Evolutionary conservation across 2,797 vertebrate species (phyloP).

Genomic region (Artibeus jamaicensis): DNA sequence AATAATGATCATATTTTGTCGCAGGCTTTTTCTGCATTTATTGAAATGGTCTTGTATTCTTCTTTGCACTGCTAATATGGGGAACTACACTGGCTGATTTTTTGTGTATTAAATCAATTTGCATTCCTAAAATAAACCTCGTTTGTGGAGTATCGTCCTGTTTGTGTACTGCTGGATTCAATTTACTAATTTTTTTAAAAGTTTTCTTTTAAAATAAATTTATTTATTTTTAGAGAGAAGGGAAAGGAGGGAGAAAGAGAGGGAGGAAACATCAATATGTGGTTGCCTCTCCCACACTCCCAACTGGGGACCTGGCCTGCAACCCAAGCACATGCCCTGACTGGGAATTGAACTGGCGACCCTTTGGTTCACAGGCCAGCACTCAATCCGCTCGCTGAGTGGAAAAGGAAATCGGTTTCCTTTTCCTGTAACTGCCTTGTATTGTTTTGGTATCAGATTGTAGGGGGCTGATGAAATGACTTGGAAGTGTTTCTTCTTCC

Average conservation of each 20-base stretch:
- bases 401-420: too few relatives aligned
- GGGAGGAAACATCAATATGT: too few relatives aligned
- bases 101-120: neutral
- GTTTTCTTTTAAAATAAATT: too few relatives aligned
- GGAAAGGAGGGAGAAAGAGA: too few relatives aligned
- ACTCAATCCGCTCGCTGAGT: too few relatives aligned
- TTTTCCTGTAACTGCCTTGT: neutral
- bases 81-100: constrained; percentile 12
- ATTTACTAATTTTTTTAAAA: neutral
- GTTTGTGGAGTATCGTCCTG: neutral
- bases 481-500: neutral
- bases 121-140: neutral
- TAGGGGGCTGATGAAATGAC: neutral
- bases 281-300: too few relatives aligned
- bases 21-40: constrained; percentile 13
- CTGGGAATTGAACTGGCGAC: too few relatives aligned
- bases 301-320: too few relatives aligned
- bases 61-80: neutral
- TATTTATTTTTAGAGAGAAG: too few relatives aligned
- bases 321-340: too few relatives aligned
- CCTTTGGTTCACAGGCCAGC: too few relatives aligned
- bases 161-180: neutral
- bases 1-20: neutral
- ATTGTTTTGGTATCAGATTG: neutral
- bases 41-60: neutral